Evolutionary conservation across 1,140 invertebrate species (phyloP).

Genomic region (Spodoptera litura): DNA sequence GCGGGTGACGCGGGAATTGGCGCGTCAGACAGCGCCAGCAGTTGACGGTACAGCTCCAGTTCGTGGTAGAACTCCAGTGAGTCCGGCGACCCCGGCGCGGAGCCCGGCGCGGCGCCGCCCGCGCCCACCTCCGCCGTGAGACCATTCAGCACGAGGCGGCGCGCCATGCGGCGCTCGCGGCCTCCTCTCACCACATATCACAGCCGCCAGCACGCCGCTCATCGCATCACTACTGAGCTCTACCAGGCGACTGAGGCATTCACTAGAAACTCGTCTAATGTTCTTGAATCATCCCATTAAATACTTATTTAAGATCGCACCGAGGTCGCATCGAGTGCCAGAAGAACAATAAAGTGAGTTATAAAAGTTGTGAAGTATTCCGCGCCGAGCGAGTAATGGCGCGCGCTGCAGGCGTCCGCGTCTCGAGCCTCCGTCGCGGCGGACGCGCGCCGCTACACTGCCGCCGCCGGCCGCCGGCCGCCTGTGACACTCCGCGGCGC

Average conservation of each 20-base stretch:
- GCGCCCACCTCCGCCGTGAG: conserved; percentile 74
- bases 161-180: conserved; percentile 61
- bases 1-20: conserved; percentile 50
- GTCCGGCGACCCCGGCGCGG: conserved; percentile 46
- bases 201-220: conserved; percentile 13
- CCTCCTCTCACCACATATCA: conserved; percentile 6
- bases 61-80: conserved; percentile 80
- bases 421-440: conserved; percentile 12
- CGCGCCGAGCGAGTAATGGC: neutral
- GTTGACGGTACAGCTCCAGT: conserved; percentile 77
- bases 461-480: neutral
- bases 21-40: conserved; percentile 66
- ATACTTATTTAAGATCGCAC: neutral
- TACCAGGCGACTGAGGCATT: neutral
- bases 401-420: neutral
- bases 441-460: conserved; percentile 38
- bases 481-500: neutral
- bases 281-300: neutral
- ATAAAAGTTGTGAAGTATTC: conserved; percentile 19
- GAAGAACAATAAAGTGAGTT: neutral
- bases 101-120: conserved; percentile 2
- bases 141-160: conserved; percentile 78
- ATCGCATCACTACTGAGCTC: neutral
- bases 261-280: neutral
- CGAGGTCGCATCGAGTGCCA: neutral